phyloP scores from a whole-genome alignment of 2,888 invertebrate genomes.

The Epirrita christyi region DNA sequence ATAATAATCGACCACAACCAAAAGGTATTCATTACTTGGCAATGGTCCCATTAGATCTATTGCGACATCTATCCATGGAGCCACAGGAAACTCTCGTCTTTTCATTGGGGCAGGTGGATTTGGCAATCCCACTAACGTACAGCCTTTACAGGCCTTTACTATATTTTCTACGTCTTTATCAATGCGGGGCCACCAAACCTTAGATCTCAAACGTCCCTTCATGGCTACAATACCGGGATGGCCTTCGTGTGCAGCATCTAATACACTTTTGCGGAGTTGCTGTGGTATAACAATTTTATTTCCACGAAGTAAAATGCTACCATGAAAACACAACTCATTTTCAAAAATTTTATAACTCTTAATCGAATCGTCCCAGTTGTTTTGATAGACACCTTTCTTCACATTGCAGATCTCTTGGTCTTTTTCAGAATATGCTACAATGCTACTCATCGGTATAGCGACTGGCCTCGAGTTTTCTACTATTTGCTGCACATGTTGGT shows the following conservation, averaged over 20 bases:
- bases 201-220: constrained; percentile 51
- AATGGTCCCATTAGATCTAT: constrained; percentile 38
- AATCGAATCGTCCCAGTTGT: too few species aligned
- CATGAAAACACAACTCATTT: constrained; percentile 47
- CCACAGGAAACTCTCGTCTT: constrained; percentile 27
- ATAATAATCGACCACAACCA: constrained; percentile 4
- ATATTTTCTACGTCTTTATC: constrained; percentile 44
- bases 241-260: constrained; percentile 51
- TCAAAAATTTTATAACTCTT: constrained; percentile 41
- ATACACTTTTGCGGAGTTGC: constrained; percentile 20
- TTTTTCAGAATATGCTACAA: too few species aligned
- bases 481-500: too few species aligned
- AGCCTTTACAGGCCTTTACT: constrained; percentile 34
- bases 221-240: constrained; percentile 56
- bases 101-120: too few species aligned
- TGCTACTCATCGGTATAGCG: too few species aligned
- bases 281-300: constrained; percentile 37
- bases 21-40: constrained; percentile 14
- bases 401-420: too few species aligned
- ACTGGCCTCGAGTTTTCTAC: too few species aligned
- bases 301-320: constrained; percentile 36
- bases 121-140: too few species aligned
- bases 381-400: too few species aligned
- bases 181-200: constrained; percentile 57
- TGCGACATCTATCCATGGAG: constrained; percentile 36